phyloP scores from a whole-genome alignment of 2,113 vertebrate genomes.

The Arenaria interpres region DNA sequence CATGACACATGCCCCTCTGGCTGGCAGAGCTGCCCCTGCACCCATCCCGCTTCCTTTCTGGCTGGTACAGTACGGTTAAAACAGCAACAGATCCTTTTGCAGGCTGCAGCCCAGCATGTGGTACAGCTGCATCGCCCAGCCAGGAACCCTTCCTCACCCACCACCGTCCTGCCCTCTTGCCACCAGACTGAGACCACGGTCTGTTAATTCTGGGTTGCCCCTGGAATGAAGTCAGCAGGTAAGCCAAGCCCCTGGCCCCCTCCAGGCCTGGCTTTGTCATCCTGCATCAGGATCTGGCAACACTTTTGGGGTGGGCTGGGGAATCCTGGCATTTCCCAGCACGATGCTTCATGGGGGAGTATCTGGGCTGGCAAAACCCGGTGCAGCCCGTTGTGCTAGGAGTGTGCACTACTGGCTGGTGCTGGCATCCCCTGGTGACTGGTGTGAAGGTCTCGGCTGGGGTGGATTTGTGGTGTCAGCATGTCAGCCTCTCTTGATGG shows the following conservation, averaged over 20 bases:
- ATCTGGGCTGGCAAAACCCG: background rate
- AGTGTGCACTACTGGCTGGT: background rate
- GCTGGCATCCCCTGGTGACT: background rate
- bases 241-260: background rate
- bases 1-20: background rate
- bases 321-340: background rate
- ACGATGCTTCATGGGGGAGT: fast-evolving
- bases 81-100: background rate
- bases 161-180: background rate
- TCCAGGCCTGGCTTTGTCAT: background rate
- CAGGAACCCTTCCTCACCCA: background rate
- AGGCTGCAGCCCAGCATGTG: background rate
- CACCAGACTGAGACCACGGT: background rate
- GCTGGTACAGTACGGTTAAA: background rate
- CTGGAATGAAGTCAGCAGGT: background rate
- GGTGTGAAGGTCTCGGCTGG: background rate
- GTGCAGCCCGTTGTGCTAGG: background rate
- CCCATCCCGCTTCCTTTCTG: background rate
- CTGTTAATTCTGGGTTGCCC: background rate
- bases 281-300: fast-evolving
- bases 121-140: background rate
- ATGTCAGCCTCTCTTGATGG: background rate
- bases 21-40: background rate
- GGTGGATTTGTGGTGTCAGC: background rate
- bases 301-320: background rate